Conservation (phyloP, 2,797 vertebrate species). For the Silurus aristotelis region DNA sequence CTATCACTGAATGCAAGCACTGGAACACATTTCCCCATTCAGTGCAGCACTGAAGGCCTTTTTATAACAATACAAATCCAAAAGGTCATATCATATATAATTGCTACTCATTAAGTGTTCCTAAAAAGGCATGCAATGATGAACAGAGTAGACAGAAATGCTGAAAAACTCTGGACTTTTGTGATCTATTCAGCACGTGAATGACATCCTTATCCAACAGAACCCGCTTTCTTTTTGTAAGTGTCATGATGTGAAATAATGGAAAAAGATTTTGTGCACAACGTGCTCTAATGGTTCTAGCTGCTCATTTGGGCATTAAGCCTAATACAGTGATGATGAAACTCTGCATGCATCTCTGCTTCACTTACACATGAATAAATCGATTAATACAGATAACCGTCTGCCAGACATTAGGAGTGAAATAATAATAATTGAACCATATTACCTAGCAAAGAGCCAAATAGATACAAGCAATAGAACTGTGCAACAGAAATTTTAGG, state of each 20-base stretch:
- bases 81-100: constrained; percentile 22
- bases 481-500: background rate
- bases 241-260: constrained; percentile 19
- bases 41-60: constrained; percentile 6
- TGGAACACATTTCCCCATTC: constrained; percentile 29
- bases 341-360: constrained; percentile 4
- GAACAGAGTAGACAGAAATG: background rate
- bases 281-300: background rate
- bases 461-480: background rate
- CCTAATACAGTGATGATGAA: background rate
- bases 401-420: background rate
- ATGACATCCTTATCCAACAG: constrained; percentile 15
- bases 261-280: background rate
- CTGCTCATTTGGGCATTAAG: constrained; percentile 3
- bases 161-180: background rate
- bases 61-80: constrained; percentile 12
- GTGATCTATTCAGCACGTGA: background rate
- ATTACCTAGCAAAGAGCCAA: background rate
- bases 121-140: constrained; percentile 13
- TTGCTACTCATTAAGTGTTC: background rate
- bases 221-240: constrained; percentile 25
- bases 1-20: constrained; percentile 25
- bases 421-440: background rate
- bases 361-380: background rate
- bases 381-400: background rate